Evolutionary conservation across 2,113 vertebrate species (phyloP).

Genomic region (Solea senegalensis): DNA sequence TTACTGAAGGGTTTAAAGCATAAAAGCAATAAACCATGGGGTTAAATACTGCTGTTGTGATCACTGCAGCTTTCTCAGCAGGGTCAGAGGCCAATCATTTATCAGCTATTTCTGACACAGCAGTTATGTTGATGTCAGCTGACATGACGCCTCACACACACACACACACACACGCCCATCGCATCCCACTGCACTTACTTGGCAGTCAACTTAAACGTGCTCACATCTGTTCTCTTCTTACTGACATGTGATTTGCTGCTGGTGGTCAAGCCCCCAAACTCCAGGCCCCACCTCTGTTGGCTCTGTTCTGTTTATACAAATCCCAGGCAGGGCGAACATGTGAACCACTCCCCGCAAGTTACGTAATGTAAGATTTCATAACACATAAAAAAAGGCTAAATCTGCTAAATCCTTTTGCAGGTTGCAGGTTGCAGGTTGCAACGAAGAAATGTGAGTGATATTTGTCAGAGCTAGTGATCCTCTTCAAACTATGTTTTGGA

Average conservation of each 20-base stretch:
- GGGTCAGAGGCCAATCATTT: conserved; percentile 3
- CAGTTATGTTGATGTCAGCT: conserved; percentile 44
- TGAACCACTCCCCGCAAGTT: conserved; percentile 24
- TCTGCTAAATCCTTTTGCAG: not conserved
- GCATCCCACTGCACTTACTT: conserved; percentile 14
- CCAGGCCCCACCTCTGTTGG: conserved; percentile 9
- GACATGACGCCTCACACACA: conserved; percentile 15
- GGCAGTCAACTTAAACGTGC: conserved; percentile 50
- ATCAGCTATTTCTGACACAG: conserved; percentile 23
- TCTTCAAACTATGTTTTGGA: not conserved
- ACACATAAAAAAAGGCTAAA: not conserved
- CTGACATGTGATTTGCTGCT: conserved; percentile 35
- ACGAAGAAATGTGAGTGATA: not conserved
- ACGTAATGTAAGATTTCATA: conserved; percentile 3
- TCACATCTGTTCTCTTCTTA: conserved; percentile 12
- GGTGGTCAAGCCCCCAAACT: conserved; percentile 10
- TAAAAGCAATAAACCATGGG: conserved; percentile 20
- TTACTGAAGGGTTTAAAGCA: not conserved
- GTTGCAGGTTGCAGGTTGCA: conserved; percentile 5
- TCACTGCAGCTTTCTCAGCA: conserved; percentile 5
- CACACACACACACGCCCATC: conserved; percentile 10
- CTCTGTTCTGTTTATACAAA: conserved; percentile 31
- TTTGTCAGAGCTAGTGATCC: conserved; percentile 8
- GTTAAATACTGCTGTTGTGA: conserved; percentile 16
- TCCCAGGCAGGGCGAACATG: conserved; percentile 1